Conservation (phyloP, 2,797 vertebrate species). For the Miichthys miiuy region DNA sequence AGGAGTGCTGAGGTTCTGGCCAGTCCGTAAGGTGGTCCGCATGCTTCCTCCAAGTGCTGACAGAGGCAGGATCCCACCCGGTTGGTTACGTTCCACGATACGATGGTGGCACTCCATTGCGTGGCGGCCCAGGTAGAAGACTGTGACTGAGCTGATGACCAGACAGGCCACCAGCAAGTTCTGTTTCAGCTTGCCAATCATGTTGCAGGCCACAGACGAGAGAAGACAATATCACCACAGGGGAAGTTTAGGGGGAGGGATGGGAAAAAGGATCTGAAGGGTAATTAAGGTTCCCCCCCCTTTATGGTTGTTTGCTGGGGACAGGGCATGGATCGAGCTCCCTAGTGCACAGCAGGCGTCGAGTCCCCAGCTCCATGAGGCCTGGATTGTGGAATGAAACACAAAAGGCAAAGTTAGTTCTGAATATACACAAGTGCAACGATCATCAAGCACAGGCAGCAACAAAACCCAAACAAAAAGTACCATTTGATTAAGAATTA, state of each 20-base stretch:
- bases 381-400: constrained; percentile 69
- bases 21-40: constrained; percentile 82
- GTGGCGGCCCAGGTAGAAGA: constrained; percentile 96
- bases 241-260: constrained; percentile 37
- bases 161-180: constrained; percentile 95
- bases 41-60: constrained; percentile 73
- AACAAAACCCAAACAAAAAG: constrained; percentile 21
- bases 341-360: constrained; percentile 73
- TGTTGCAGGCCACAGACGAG: constrained; percentile 65
- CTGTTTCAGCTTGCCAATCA: constrained; percentile 97
- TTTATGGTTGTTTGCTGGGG: constrained; percentile 76
- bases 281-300: constrained; percentile 57
- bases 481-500: too few relatives aligned
- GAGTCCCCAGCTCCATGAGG: constrained; percentile 85
- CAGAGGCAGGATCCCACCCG: constrained; percentile 67
- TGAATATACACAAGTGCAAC: constrained; percentile 4
- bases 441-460: constrained; percentile 9
- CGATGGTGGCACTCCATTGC: constrained; percentile 98
- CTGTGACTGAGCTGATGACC: constrained; percentile 94
- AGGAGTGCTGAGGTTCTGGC: constrained; percentile 80
- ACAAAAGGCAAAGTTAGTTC: constrained; percentile 29
- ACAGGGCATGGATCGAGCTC: constrained; percentile 74
- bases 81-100: constrained; percentile 89
- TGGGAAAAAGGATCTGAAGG: constrained; percentile 46
- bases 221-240: constrained; percentile 43